Base-by-base conservation (phyloP, 35 echinoderm and acorn worm genomes). In the Stichopus chloronotus region DNA sequence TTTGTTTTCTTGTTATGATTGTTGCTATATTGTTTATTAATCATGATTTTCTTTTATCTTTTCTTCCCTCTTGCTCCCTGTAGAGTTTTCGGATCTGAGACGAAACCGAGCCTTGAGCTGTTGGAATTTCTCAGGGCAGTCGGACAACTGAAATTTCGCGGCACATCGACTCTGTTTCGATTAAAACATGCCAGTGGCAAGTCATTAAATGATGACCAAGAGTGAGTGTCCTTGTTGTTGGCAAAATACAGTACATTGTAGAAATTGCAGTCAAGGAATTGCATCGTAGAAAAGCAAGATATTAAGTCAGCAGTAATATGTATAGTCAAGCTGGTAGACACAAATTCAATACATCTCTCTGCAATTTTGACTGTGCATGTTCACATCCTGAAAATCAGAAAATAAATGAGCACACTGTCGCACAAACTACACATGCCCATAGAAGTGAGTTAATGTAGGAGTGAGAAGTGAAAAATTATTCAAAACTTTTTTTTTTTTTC, bases 51-150 rank as follows among this genome's bases (percentile, higher is more conserved):
- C 78, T 7, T 24, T 7, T 22, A 8, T 81, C 10, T 1, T 13
- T 65, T 65, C 61, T 65, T 19, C 19, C 61, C 11, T 65, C 61
- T 14, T 65, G 61, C 23, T 19, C 43, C 7, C n/a, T 54, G 43
- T 61, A 98, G 96, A 60, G 96, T 98, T 5, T 98, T 98, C 92
- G 94, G 96, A 6, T 81, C 72, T 72, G 88, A 93, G 53, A 58
- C 55, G 5, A 98, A 84, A 59, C 72, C 81, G 5, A 90, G 53
- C n/a, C 86, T 95, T 71, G 88, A 92, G 17, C 90, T 98, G 16
- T 83, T 94, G 88, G 96, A 95, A 60, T 95, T 98, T 78, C 80
- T 98, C 68, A 93, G 87, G 81, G 96, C 96, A n/a, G 96, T 98
- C 1, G 96, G 96, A 57, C 94, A 95, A 57, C 92, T 95, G 22